Conservation (phyloP, 2,888 invertebrate species). For the Panopea generosa region DNA sequence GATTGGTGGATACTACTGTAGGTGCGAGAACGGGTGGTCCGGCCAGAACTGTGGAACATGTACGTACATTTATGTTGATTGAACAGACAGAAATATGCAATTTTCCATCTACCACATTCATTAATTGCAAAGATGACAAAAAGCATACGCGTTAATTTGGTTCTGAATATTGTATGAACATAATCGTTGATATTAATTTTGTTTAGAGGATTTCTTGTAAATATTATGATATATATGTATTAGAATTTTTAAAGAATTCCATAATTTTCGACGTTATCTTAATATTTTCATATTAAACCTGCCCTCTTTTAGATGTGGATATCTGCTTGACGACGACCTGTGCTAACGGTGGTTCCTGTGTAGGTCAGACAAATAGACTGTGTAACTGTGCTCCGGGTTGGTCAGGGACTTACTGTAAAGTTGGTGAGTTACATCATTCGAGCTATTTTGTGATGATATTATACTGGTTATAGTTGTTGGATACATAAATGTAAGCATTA, state of each 20-base stretch:
- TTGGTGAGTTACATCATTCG: conserved; percentile 33
- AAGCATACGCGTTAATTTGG: background rate
- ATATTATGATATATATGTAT: too few species aligned
- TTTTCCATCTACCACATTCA: too few species aligned
- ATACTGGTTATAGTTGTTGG: background rate
- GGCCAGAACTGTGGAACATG: conserved; percentile 20
- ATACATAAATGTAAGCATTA: too few species aligned
- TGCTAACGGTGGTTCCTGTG: conserved; percentile 57
- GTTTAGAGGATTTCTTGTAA: too few species aligned
- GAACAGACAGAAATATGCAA: too few species aligned
- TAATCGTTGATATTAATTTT: too few species aligned
- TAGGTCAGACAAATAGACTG: conserved; percentile 37
- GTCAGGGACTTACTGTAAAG: conserved; percentile 53
- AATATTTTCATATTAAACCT: too few species aligned
- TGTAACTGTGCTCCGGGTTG: conserved; percentile 59
- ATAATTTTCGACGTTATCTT: too few species aligned
- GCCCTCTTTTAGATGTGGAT: conserved; percentile 57
- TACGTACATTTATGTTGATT: background rate
- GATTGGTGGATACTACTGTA: conserved; percentile 50
- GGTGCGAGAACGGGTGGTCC: conserved; percentile 53
- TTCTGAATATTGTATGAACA: too few species aligned
- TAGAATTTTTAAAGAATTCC: too few species aligned
- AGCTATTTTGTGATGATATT: background rate
- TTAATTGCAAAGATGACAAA: background rate
- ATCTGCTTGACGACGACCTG: conserved; percentile 47